These are phyloP conservation scores for Cynopterus brachyotis DNA, from an alignment of 2,113 vertebrate genomes.

Conservation along the genomic window DNA sequence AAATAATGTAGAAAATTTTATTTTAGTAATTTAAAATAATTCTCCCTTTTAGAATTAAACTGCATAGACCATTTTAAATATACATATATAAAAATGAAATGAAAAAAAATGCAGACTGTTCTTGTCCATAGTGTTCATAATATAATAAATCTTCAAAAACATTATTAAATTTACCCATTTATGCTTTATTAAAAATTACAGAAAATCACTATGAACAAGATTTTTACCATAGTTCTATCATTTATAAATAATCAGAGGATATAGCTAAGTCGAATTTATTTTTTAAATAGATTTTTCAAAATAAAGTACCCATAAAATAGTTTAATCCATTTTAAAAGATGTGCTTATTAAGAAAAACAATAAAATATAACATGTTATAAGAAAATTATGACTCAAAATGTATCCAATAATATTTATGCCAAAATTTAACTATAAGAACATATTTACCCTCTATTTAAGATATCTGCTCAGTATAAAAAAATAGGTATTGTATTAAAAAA, in stretches of 20 bases:
- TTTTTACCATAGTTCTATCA: slow-evolving; percentile 54
- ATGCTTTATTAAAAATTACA: slow-evolving; percentile 73
- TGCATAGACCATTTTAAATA: not conserved
- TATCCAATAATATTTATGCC: not conserved
- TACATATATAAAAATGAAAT: not conserved
- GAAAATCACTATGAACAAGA: slow-evolving; percentile 75
- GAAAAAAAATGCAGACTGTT: slow-evolving; percentile 34
- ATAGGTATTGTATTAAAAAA: not conserved
- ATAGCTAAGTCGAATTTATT: slow-evolving; percentile 63
- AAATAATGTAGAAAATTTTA: not conserved
- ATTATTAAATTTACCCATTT: slow-evolving; percentile 71
- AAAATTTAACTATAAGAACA: not conserved
- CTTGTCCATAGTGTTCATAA: not conserved
- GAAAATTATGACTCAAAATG: not conserved
- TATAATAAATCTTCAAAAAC: slow-evolving; percentile 75
- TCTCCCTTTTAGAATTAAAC: not conserved
- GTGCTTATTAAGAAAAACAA: not conserved
- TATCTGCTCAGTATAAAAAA: not conserved
- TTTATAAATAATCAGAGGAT: slow-evolving; percentile 58
- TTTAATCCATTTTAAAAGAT: not conserved
- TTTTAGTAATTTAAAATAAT: not conserved
- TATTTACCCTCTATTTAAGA: not conserved
- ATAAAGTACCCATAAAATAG: not conserved
- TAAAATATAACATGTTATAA: not conserved
- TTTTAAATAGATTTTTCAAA: slow-evolving; percentile 57